Evolutionary conservation across 2,113 vertebrate genomes (phyloP), one percentile per base, ranked within the genome.

Genomic region (Oceanites oceanicus): DNA sequence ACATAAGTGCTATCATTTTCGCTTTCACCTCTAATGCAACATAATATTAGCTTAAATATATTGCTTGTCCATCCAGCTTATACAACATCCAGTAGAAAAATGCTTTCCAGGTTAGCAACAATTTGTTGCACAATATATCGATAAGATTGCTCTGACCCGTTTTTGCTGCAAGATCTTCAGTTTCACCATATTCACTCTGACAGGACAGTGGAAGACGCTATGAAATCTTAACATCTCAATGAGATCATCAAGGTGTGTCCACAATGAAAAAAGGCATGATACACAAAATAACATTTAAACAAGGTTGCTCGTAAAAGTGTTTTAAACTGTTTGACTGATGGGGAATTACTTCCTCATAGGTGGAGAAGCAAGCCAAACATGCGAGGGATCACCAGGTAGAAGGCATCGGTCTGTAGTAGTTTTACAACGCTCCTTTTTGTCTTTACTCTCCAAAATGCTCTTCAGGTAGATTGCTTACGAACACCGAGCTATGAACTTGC

Each of bases 41-140:
- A 62, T 67, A 67, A 72, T 55, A 87, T 38, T 82, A 82, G 42
- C 58, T 96, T 92, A 91, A 94, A 91, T 92, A 92, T 78, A 96
- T 92, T 95, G 96, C 91, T 97, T 40, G 49, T 89, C 70, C 86
- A 87, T 66, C 80, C 92, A 95, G 73, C 45, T 92, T 65, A 88
- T 21, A 89, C 88, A 95, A 85, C 40, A 78, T 62, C 68, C 86
- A 88, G 76, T 38, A 95, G 87, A 82, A 96, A 95, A 90, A 18
- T 0, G 2, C 61, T 50, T 63, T 88, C 67, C 91, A 88, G 44
- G 30, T 26, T 44, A 81, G 88, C 91, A 87, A 81, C 80, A 71
- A 76, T 89, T 91, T 91, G 94, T 72, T 94, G 95, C 77, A 90
- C 89, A 95, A 77, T 58, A 36, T 7, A 86, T 77, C 6, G 3